These are phyloP conservation scores for Lapara coniferarum DNA, from an alignment of 2,888 invertebrate species.

Conservation along the genomic window DNA sequence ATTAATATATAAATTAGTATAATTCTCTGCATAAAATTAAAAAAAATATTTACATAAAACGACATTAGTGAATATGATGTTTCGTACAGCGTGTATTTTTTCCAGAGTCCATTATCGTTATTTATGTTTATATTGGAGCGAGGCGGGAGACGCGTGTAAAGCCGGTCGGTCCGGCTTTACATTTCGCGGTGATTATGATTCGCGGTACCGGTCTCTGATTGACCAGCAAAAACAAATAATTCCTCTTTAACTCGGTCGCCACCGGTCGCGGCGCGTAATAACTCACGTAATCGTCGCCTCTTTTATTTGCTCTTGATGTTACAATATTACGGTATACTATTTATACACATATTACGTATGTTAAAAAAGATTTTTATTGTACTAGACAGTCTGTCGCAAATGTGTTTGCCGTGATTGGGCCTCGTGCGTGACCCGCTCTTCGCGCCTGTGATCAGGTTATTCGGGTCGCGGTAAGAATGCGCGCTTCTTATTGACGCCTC, in stretches of 20 bases:
- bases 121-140: constrained; percentile 29
- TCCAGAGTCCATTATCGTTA: constrained; percentile 33
- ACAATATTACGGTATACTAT: constrained; percentile 34
- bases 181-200: constrained; percentile 27
- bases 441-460: constrained; percentile 48
- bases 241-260: constrained; percentile 34
- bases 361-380: constrained; percentile 9
- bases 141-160: constrained; percentile 29
- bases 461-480: constrained; percentile 66
- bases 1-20: background rate
- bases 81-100: constrained; percentile 3
- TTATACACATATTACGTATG: constrained; percentile 29
- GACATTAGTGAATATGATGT: constrained; percentile 15
- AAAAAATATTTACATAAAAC: constrained; percentile 3
- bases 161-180: background rate
- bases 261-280: constrained; percentile 33
- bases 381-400: constrained; percentile 21
- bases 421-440: constrained; percentile 16
- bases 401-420: constrained; percentile 20
- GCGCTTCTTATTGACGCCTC: constrained; percentile 69
- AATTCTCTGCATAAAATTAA: background rate
- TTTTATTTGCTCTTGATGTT: constrained; percentile 39
- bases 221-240: constrained; percentile 46
- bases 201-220: constrained; percentile 40
- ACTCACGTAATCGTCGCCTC: constrained; percentile 34